These are phyloP conservation scores for Hetaerina titia DNA, from an alignment of 2,888 invertebrate species.

Conservation along the genomic window DNA sequence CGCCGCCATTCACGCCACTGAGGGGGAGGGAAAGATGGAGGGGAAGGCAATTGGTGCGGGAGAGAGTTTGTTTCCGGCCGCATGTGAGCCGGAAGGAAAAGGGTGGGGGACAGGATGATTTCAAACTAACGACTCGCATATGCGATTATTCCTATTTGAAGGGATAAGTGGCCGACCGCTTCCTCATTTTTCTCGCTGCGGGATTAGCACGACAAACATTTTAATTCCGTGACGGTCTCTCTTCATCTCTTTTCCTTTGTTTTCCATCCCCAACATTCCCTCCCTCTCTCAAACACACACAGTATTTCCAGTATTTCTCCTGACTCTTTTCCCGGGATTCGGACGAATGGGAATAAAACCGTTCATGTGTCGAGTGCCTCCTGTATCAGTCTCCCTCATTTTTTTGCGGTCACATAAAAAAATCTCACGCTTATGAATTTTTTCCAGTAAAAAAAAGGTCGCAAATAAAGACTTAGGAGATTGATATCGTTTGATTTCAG, in stretches of 20 bases:
- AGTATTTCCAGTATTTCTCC: background rate
- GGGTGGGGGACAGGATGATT: background rate
- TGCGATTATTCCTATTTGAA: background rate
- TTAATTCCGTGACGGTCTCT: background rate
- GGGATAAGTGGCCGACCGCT: background rate
- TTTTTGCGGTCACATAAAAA: background rate
- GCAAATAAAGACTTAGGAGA: too few species aligned
- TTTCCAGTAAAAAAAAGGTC: too few species aligned
- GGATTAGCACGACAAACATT: slow-evolving; percentile 27
- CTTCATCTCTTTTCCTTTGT: background rate
- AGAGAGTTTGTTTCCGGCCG: background rate
- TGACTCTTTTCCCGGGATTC: background rate
- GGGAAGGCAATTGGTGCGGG: background rate
- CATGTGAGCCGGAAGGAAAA: background rate
- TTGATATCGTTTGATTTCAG: too few species aligned
- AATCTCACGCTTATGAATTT: too few species aligned
- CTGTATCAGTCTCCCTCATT: background rate
- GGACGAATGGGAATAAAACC: too few species aligned
- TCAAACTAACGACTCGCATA: background rate
- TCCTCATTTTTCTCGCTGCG: slow-evolving; percentile 22
- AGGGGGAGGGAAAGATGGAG: background rate
- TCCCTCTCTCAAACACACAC: background rate
- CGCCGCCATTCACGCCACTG: background rate
- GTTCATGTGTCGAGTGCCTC: background rate
- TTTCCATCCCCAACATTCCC: background rate